Evolutionary conservation across 2,888 invertebrate species (phyloP).

Genomic region (Oconnorella tubifera): DNA sequence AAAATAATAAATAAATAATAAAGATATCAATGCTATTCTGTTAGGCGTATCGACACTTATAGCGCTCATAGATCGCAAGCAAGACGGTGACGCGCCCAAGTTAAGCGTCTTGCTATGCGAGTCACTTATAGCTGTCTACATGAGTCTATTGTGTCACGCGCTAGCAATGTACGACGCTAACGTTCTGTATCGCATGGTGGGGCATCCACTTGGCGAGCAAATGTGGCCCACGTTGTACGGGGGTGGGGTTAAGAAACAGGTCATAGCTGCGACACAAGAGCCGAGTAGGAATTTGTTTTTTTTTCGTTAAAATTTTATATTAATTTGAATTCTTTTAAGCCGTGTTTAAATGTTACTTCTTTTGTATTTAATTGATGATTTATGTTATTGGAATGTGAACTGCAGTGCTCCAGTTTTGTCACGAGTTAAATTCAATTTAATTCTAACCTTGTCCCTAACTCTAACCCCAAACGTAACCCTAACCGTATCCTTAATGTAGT

Average conservation of each 20-base stretch:
- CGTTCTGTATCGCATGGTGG: conserved; percentile 71
- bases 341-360: too few species aligned
- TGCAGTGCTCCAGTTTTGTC: too few species aligned
- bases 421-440: too few species aligned
- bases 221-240: conserved; percentile 65
- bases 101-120: conserved; percentile 87
- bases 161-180: conserved; percentile 89
- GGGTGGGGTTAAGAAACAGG: conserved; percentile 57
- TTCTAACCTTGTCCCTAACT: too few species aligned
- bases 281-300: neutral
- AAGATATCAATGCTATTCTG: too few species aligned
- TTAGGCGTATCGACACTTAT: conserved; percentile 85
- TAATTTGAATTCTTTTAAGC: too few species aligned
- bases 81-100: conserved; percentile 89
- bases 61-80: conserved; percentile 83
- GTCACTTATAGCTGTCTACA: conserved; percentile 86
- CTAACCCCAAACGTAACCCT: too few species aligned
- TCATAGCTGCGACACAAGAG: conserved; percentile 10
- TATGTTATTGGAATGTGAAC: too few species aligned
- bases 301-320: too few species aligned
- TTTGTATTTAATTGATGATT: too few species aligned
- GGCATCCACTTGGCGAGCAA: conserved; percentile 72
- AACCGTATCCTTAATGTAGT: too few species aligned
- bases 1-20: too few species aligned
- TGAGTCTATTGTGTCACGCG: conserved; percentile 87